Evolutionary conservation across 2,888 invertebrate genomes (phyloP).

Genomic region (Zaprionus obscuricornis): DNA sequence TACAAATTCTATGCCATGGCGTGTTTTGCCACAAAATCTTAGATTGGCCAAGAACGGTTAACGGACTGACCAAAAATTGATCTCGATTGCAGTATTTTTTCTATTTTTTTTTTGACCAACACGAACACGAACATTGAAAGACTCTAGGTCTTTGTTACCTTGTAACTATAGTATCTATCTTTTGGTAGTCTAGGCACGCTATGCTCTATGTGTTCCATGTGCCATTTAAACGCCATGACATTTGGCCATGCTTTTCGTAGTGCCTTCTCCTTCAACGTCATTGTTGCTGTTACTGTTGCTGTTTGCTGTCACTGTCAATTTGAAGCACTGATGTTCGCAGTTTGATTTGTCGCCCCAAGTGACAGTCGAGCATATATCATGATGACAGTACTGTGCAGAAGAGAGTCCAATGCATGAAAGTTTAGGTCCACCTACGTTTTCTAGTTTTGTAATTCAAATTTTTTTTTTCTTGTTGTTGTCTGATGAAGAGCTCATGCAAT

Average conservation of each 20-base stretch:
- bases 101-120: slow-evolving; percentile 46
- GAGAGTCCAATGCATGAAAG: not conserved
- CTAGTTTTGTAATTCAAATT: slow-evolving; percentile 68
- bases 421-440: not conserved
- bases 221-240: slow-evolving; percentile 62
- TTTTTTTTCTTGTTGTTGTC: slow-evolving; percentile 33
- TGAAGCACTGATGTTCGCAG: slow-evolving; percentile 50
- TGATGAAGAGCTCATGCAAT: slow-evolving; percentile 71
- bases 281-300: not conserved
- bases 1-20: slow-evolving; percentile 26
- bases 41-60: slow-evolving; percentile 67
- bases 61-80: slow-evolving; percentile 52
- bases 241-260: slow-evolving; percentile 32
- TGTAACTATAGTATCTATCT: slow-evolving; percentile 30
- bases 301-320: not conserved
- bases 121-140: slow-evolving; percentile 58
- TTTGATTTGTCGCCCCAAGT: slow-evolving; percentile 72
- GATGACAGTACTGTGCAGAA: too few relatives aligned
- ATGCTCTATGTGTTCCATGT: slow-evolving; percentile 52
- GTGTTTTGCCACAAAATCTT: slow-evolving; percentile 65
- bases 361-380: slow-evolving; percentile 66
- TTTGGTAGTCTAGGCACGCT: slow-evolving; percentile 64
- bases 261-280: too few relatives aligned
- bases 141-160: slow-evolving; percentile 10
- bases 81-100: slow-evolving; percentile 51